These are phyloP conservation scores for Drymonia ruficornis DNA, from an alignment of 2,888 invertebrate genomes.

Conservation along the genomic window DNA sequence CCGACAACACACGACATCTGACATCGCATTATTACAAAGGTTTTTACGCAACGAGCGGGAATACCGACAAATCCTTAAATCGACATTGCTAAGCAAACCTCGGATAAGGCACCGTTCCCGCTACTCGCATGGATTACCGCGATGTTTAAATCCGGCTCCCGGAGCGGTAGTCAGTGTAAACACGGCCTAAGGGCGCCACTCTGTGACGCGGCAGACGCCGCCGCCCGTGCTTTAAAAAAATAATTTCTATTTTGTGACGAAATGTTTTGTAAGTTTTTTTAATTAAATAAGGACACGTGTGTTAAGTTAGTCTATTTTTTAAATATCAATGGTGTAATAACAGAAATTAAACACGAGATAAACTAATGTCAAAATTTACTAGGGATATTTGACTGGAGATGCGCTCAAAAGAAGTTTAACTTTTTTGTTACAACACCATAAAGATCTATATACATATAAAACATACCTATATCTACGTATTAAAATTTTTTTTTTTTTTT, in stretches of 20 bases:
- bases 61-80: slow-evolving; percentile 48
- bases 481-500: no score
- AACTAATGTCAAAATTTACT: no score
- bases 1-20: not conserved
- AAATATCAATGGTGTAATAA: no score
- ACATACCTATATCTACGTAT: no score
- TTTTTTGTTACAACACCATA: no score
- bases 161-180: slow-evolving; percentile 63
- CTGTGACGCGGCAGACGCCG: slow-evolving; percentile 13
- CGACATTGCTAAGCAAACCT: slow-evolving; percentile 52
- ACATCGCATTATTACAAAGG: slow-evolving; percentile 6
- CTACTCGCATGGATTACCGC: slow-evolving; percentile 51
- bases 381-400: no score
- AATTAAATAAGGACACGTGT: not conserved
- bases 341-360: no score
- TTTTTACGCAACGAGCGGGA: slow-evolving; percentile 21
- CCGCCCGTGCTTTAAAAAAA: slow-evolving; percentile 2
- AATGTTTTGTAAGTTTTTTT: not conserved
- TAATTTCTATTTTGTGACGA: not conserved
- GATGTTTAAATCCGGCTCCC: slow-evolving; percentile 46
- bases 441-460: no score
- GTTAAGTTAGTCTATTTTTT: not conserved
- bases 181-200: slow-evolving; percentile 37
- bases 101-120: slow-evolving; percentile 45
- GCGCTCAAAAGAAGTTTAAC: no score